Evolutionary conservation across 2,888 invertebrate genomes (phyloP).

Genomic region (Steinernema scapterisci): DNA sequence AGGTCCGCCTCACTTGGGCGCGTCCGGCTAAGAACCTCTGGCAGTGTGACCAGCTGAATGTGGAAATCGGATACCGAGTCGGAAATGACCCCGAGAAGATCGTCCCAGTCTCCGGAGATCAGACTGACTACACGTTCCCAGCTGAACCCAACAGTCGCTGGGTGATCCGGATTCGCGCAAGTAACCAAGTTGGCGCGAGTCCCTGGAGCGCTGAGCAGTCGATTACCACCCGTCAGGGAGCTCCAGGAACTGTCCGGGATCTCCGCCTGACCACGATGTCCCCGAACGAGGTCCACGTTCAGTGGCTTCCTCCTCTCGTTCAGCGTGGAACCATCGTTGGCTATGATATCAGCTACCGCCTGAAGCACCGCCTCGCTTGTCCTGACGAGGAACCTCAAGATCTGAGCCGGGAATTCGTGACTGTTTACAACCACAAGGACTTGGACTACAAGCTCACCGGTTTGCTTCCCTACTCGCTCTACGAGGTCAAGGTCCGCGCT

Average conservation of each 20-base stretch:
- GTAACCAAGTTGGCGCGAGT: constrained; percentile 52
- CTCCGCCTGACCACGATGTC: constrained; percentile 50
- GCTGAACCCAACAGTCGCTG: constrained; percentile 66
- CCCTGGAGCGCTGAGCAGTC: constrained; percentile 63
- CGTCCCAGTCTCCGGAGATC: constrained; percentile 61
- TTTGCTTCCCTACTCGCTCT: constrained; percentile 66
- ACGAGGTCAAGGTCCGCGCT: constrained; percentile 60
- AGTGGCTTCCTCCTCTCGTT: constrained; percentile 64
- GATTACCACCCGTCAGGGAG: constrained; percentile 62
- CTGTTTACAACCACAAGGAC: constrained; percentile 68
- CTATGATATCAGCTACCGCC: constrained; percentile 67
- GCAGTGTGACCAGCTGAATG: constrained; percentile 66
- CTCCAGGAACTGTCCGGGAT: constrained; percentile 65
- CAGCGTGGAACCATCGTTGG: constrained; percentile 66
- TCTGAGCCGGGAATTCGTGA: constrained; percentile 66
- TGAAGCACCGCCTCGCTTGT: constrained; percentile 67
- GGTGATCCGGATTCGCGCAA: constrained; percentile 51
- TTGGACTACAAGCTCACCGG: constrained; percentile 66
- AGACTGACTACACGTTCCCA: constrained; percentile 66
- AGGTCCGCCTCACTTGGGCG: constrained; percentile 64
- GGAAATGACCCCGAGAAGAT: constrained; percentile 61
- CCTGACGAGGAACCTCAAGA: constrained; percentile 67
- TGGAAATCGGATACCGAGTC: constrained; percentile 65
- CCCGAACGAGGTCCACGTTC: constrained; percentile 62
- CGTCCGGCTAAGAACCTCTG: constrained; percentile 65